Evolutionary conservation across 2,888 invertebrate species (phyloP).

Genomic region (Nephrotoma flavescens): DNA sequence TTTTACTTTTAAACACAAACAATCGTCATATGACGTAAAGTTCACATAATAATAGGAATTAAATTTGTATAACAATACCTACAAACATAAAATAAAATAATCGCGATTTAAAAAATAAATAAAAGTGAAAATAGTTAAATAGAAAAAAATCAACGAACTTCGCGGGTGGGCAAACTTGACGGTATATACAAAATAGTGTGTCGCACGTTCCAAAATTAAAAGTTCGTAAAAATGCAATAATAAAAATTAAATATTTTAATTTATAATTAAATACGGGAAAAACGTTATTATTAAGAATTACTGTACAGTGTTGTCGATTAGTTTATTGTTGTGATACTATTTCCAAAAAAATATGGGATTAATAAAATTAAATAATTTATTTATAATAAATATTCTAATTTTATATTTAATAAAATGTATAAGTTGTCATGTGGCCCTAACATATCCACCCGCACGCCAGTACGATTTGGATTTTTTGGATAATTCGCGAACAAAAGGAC

Average conservation of each 20-base stretch:
- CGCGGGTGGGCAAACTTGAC: neutral
- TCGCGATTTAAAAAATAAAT: neutral
- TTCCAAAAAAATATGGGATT: neutral
- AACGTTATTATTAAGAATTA: neutral
- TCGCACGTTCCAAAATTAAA: neutral
- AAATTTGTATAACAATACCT: neutral
- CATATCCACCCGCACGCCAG: slow-evolving; percentile 77
- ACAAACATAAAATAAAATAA: neutral
- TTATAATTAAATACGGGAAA: neutral
- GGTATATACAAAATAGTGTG: neutral
- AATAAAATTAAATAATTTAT: slow-evolving; percentile 1
- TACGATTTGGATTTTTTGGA: slow-evolving; percentile 88
- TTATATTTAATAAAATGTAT: neutral
- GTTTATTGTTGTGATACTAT: neutral
- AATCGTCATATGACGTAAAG: neutral
- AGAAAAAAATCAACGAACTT: neutral
- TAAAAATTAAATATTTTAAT: neutral
- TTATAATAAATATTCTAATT: neutral
- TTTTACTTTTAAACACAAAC: neutral
- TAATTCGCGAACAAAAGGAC: slow-evolving; percentile 73
- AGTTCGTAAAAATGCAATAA: neutral
- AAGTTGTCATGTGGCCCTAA: slow-evolving; percentile 64
- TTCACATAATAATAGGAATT: neutral
- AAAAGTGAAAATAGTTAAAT: neutral
- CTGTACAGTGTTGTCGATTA: neutral